Evolutionary conservation across 1,140 invertebrate genomes (phyloP).

Genomic region (Amyelois transitella): DNA sequence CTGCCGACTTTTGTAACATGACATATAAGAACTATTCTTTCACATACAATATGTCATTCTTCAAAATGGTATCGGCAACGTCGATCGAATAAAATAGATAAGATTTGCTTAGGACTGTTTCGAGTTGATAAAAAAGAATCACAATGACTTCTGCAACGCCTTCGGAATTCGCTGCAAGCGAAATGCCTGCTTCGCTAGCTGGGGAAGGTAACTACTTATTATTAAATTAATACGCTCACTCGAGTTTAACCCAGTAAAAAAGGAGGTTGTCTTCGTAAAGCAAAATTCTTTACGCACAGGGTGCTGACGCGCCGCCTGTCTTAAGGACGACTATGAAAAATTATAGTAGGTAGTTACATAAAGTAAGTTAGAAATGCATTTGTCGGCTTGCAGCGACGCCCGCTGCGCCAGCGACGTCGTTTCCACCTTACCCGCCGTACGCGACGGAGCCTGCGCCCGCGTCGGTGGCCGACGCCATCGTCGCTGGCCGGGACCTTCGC

Average conservation of each 20-base stretch:
- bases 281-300: too few relatives aligned
- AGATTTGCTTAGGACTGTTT: slow-evolving; percentile 31
- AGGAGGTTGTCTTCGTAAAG: too few relatives aligned
- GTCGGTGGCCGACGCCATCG: slow-evolving; percentile 50
- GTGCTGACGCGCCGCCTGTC: too few relatives aligned
- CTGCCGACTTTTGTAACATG: neutral
- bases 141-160: slow-evolving; percentile 18
- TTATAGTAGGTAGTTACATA: too few relatives aligned
- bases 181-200: slow-evolving; percentile 20
- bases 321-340: too few relatives aligned
- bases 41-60: slow-evolving; percentile 18
- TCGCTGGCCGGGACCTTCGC: slow-evolving; percentile 44
- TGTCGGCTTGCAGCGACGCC: slow-evolving; percentile 5
- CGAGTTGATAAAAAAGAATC: slow-evolving; percentile 4
- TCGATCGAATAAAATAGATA: neutral
- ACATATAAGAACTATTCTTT: neutral
- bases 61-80: slow-evolving; percentile 22
- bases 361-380: neutral
- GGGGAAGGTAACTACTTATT: slow-evolving; percentile 26
- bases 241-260: too few relatives aligned
- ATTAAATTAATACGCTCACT: too few relatives aligned
- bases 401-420: slow-evolving; percentile 15
- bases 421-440: slow-evolving; percentile 54
- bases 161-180: slow-evolving; percentile 27
- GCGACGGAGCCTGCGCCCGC: slow-evolving; percentile 32